Evolutionary conservation across 2,888 invertebrate species (phyloP).

Genomic region (Heliconius charithonia): DNA sequence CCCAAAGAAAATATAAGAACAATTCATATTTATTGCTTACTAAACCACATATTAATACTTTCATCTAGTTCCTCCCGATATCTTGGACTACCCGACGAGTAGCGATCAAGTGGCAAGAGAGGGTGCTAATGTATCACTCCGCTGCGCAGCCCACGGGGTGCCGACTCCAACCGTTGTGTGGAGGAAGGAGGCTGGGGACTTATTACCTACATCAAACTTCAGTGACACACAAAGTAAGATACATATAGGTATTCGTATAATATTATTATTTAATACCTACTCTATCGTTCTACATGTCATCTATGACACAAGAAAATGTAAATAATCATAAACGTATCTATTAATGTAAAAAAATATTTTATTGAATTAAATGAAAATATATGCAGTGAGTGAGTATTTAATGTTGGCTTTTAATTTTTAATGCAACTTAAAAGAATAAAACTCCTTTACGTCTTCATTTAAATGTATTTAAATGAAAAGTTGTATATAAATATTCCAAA

Average conservation of each 20-base stretch:
- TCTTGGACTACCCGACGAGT: conserved; percentile 93
- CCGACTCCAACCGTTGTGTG: conserved; percentile 94
- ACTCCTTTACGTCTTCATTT: conserved; percentile 1
- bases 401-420: conserved; percentile 26
- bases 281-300: neutral
- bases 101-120: conserved; percentile 93
- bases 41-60: neutral
- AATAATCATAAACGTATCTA: neutral
- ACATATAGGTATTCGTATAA: conserved; percentile 10
- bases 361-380: neutral
- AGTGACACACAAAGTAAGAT: conserved; percentile 78
- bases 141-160: conserved; percentile 94
- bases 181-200: conserved; percentile 91
- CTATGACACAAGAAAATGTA: neutral
- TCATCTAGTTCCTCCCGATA: conserved; percentile 90
- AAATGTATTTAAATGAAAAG: conserved; percentile 6
- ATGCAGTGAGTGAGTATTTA: conserved; percentile 2
- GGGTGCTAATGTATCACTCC: conserved; percentile 92
- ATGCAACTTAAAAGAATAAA: conserved; percentile 18
- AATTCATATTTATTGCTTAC: neutral
- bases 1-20: no score
- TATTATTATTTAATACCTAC: conserved; percentile 1
- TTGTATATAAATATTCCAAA: conserved; percentile 15
- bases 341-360: neutral
- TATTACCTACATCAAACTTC: conserved; percentile 81